These are phyloP conservation scores for Palythoa grandiflora DNA, from an alignment of 92 coral and sea anemone species.

Conservation along the genomic window DNA sequence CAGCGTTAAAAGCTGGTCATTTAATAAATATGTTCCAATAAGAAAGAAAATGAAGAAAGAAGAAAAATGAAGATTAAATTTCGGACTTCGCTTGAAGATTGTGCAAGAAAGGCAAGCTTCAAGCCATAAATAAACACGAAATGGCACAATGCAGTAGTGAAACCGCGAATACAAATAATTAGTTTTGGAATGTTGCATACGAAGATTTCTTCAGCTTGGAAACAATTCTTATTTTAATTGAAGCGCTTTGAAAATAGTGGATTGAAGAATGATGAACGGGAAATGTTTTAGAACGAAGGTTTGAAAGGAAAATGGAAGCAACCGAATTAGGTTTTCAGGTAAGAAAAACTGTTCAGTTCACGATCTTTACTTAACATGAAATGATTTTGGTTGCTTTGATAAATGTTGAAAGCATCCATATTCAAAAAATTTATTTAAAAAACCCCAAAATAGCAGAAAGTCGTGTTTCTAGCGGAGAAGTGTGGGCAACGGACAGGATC, in stretches of 20 bases:
- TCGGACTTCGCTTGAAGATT: conserved; percentile 55
- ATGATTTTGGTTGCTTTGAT: not conserved
- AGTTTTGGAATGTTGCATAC: conserved; percentile 31
- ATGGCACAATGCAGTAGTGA: conserved; percentile 1
- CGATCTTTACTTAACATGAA: not conserved
- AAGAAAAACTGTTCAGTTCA: conserved; percentile 15
- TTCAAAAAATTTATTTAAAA: not conserved
- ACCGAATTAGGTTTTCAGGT: conserved; percentile 7
- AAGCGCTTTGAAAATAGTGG: conserved; percentile 12
- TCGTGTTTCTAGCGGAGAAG: no score
- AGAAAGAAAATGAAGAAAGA: conserved; percentile 43
- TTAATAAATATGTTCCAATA: conserved; percentile 23
- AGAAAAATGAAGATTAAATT: conserved; percentile 46
- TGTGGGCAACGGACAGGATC: no score
- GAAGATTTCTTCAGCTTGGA: conserved; percentile 30
- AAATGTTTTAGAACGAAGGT: conserved; percentile 11
- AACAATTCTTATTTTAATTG: conserved; percentile 4
- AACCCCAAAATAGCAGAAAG: no score
- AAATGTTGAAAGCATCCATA: not conserved
- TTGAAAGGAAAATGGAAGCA: conserved; percentile 24
- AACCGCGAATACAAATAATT: conserved; percentile 24
- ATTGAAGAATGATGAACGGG: conserved; percentile 13
- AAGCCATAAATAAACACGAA: conserved; percentile 27
- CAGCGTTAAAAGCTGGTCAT: conserved; percentile 37
- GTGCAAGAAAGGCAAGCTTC: conserved; percentile 52